Base-by-base conservation (phyloP, 2,113 vertebrate species). In the Lonchura striata region DNA sequence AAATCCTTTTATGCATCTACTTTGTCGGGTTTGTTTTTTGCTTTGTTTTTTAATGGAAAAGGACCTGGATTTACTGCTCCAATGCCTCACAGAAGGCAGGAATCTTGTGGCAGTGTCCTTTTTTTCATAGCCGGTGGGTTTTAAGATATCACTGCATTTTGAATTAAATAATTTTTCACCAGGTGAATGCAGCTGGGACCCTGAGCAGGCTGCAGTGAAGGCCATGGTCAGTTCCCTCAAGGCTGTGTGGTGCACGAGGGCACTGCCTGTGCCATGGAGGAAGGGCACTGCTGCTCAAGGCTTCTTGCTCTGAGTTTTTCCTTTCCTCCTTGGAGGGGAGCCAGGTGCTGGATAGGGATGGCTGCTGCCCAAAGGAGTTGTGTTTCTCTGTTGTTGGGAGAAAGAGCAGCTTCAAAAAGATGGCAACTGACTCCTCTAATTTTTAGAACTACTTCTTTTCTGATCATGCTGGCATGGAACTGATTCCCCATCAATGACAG, bases 221-320 rank as follows among this genome's bases (percentile, higher is more conserved):
- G 25, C 0, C 0, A 1, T 3, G 53, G 53, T 19, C 4, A 1
- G 39, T 23, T 66, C 79, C 72, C 63, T 4, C 2, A 19, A 20
- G 56, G 31, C 56, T 7, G 71, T 0, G 8, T 52, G 35, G 59
- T 20, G 46, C 5, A 6, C 0, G 0, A 3, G 16, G 50, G 35
- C 13, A 1, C 53, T 39, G 24, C 5, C 28, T 46, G 49, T 5
- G 42, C 2, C 2, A 0, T 0, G 72, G 27, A 18, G 25, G 42
- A 35, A 8, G 14, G 1, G 10, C 3, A 1, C 16, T n/a, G 77
- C 70, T 64, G 61, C 77, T 54, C 0, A 0, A 20, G 50, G 49
- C 30, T 22, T 68, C 52, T 13, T 4, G 15, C 65, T 46, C 69
- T 19, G 10, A 11, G 16, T 10, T 49, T n/a, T 47, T 18, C 41